A percentile compares a stretch with the other conserved stretches of the same genome.
phyloP scores from a whole-genome alignment of 2,113 vertebrate genomes.

The Corythornis cristatus region DNA sequence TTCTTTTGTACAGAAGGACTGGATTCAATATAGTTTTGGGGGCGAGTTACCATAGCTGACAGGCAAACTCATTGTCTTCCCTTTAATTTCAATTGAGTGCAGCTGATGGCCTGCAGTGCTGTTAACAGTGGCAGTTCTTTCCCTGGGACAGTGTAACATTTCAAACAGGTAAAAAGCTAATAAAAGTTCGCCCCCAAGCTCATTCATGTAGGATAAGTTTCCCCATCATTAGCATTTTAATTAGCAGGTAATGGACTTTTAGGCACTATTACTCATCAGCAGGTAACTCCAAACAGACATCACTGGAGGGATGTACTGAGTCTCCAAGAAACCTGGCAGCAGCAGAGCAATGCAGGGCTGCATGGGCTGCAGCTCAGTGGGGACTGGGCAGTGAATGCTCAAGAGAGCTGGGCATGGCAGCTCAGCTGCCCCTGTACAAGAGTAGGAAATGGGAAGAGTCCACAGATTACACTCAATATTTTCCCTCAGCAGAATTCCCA shows the following conservation, averaged over 20 bases:
- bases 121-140: slow-evolving; percentile 78
- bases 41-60: slow-evolving; percentile 57
- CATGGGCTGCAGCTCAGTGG: not conserved
- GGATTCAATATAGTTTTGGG: slow-evolving; percentile 78
- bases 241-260: slow-evolving; percentile 44
- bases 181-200: slow-evolving; percentile 69
- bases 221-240: slow-evolving; percentile 46
- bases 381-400: not conserved
- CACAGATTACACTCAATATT: fast-evolving
- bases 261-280: not conserved
- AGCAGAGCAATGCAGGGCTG: not conserved
- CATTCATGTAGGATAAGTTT: slow-evolving; percentile 69
- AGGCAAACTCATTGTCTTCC: slow-evolving; percentile 58
- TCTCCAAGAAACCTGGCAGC: not conserved
- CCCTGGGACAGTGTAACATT: slow-evolving; percentile 69
- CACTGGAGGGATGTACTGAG: not conserved
- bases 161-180: slow-evolving; percentile 75
- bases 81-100: slow-evolving; percentile 77
- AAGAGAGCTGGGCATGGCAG: not conserved
- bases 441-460: not conserved
- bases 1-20: slow-evolving; percentile 70
- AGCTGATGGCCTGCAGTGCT: slow-evolving; percentile 74
- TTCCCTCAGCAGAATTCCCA: not conserved
- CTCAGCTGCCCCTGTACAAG: not conserved
- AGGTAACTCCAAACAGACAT: not conserved